Evolutionary conservation across 2,888 invertebrate species (phyloP), one percentile per base, ranked within the genome.

Genomic region (Phaedon cochleariae): DNA sequence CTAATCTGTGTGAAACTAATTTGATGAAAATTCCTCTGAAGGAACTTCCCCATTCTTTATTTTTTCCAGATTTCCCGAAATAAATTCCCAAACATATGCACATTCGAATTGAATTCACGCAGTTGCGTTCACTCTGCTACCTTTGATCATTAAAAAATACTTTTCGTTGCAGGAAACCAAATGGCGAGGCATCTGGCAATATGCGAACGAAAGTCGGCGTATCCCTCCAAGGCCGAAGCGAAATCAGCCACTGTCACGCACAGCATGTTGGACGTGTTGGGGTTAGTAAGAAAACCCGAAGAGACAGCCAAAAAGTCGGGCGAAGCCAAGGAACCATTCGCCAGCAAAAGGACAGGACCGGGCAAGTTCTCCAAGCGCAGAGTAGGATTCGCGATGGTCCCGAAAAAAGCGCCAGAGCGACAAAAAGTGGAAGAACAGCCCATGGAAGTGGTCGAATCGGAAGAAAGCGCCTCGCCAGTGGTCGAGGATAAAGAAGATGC

Each of bases 141-240:
- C n/a, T 26, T 22, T 20, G 6, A n/a, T n/a, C n/a, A n/a, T n/a
- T n/a, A n/a, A n/a, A 21, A 20, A 41, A 41, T 51, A 55, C 55
- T 52, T 37, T 21, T 17, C 52, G 57, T 68, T 73, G 9, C 65
- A 82, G 84, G 83, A 61, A 87, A 87, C 73, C 82, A 83, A 69
- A 81, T 91, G 87, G 89, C 93, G 18, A 87, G 88, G 22, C 93
- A 94, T 84, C 83, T 94, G 76, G 87, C 91, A 31, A 85, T 88
- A 70, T 93, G 93, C 77, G 90, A 90, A 59, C 88, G 90, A 77
- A 89, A 90, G 79, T 90, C 90, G 0, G 92, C 92, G 0, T 92
- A 92, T 83, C 86, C 89, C 12, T 87, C 88, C 0, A 86, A 88
- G 64, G 88, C 89, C 65, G 86, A 87, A 12, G 91, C 90, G 0